Evolutionary conservation across 1,140 invertebrate genomes (phyloP).

Genomic region (Pseudobourletiella spinata): DNA sequence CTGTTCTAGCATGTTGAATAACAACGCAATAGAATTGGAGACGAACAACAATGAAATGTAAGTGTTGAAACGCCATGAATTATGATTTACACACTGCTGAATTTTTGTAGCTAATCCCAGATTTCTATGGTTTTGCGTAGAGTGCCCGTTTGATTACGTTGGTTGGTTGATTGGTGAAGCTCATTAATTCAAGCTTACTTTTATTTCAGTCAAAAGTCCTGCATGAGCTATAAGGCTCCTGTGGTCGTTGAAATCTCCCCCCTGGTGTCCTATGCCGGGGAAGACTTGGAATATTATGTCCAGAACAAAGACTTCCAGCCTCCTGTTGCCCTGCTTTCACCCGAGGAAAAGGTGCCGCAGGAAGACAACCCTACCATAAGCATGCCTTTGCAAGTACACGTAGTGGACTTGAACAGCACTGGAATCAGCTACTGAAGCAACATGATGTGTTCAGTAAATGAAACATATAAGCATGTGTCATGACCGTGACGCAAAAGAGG

Average conservation of each 20-base stretch:
- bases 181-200: too few relatives aligned
- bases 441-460: too few relatives aligned
- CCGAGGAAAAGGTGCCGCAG: conserved; percentile 10
- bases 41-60: conserved; percentile 40
- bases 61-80: too few relatives aligned
- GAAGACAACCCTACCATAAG: not conserved
- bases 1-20: conserved; percentile 35
- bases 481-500: too few relatives aligned
- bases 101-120: too few relatives aligned
- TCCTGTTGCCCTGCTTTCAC: conserved; percentile 43
- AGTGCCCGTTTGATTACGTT: too few relatives aligned
- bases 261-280: conserved; percentile 80
- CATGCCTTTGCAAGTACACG: conserved; percentile 21
- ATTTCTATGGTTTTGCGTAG: too few relatives aligned
- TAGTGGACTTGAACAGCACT: conserved; percentile 11
- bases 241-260: conserved; percentile 84
- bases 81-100: too few relatives aligned
- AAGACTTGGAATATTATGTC: conserved; percentile 60
- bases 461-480: too few relatives aligned
- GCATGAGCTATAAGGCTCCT: conserved; percentile 46
- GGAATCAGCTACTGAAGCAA: conserved; percentile 3
- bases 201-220: conserved; percentile 43
- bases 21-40: conserved; percentile 38
- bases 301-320: conserved; percentile 57
- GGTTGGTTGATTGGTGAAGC: too few relatives aligned